Evolutionary conservation across 2,113 vertebrate genomes (phyloP).

Genomic region (Formicarius rufipectus): DNA sequence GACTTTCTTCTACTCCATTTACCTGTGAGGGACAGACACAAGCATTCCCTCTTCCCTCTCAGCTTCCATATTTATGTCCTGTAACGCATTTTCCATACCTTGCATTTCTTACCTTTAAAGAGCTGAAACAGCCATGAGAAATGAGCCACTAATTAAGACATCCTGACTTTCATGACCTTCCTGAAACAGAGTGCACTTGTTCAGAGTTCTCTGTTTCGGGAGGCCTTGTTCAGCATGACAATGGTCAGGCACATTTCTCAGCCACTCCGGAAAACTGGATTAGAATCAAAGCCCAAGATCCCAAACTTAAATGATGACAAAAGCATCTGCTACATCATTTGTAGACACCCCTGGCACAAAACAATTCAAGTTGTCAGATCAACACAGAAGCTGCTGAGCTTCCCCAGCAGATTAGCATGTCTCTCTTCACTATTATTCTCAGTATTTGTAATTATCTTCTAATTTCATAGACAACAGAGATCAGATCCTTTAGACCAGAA

Average conservation of each 20-base stretch:
- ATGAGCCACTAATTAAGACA: slow-evolving; percentile 4
- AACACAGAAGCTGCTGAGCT: neutral
- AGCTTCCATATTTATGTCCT: neutral
- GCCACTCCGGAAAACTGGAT: neutral
- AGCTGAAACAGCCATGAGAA: neutral
- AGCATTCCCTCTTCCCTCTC: neutral
- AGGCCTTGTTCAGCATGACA: neutral
- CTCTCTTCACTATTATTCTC: neutral
- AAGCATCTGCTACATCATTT: neutral
- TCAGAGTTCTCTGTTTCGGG: neutral
- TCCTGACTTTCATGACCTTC: neutral
- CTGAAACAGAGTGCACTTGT: neutral
- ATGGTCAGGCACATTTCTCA: neutral
- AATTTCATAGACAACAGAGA: neutral
- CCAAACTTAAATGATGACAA: neutral
- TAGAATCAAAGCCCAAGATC: neutral
- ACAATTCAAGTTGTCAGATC: neutral
- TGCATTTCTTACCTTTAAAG: neutral
- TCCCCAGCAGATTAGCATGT: neutral
- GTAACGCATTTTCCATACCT: neutral
- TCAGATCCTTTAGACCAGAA: neutral
- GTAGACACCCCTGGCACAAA: neutral
- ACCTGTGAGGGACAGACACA: neutral
- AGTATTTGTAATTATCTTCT: neutral
- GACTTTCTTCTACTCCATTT: neutral